These are phyloP conservation scores for Pomatorhinus ruficollis DNA, from an alignment of 2,113 vertebrate genomes.

Conservation along the genomic window DNA sequence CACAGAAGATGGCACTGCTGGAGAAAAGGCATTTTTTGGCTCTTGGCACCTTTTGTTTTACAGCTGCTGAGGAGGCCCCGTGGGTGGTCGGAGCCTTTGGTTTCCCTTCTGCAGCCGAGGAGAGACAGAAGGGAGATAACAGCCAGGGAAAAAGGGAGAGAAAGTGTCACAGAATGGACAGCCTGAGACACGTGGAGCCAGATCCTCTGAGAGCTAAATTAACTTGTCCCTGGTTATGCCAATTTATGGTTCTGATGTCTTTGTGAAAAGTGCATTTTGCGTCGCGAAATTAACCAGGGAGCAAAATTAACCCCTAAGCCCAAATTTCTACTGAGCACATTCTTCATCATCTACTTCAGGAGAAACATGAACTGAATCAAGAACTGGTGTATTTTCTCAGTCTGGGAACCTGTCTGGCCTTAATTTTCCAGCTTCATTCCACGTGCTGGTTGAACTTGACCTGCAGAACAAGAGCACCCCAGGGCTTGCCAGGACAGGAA, in stretches of 20 bases:
- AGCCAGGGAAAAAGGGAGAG: background rate
- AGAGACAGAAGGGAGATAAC: slow-evolving; percentile 31
- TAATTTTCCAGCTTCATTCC: too few species aligned
- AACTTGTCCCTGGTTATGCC: background rate
- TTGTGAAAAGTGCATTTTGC: background rate
- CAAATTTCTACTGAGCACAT: background rate
- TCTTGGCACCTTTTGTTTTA: background rate
- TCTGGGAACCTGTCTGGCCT: too few species aligned
- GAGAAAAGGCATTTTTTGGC: background rate
- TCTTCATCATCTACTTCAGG: background rate
- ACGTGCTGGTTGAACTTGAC: too few species aligned
- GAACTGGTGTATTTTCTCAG: background rate
- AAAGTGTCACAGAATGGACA: background rate
- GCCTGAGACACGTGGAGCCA: background rate
- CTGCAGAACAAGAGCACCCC: too few species aligned
- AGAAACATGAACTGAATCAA: background rate
- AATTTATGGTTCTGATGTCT: background rate
- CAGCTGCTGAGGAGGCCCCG: background rate
- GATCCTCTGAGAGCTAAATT: background rate
- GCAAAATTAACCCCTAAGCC: background rate
- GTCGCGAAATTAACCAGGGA: rapidly evolving
- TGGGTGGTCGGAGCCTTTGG: slow-evolving; percentile 51
- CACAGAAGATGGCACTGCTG: background rate
- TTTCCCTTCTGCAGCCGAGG: background rate
- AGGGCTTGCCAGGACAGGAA: too few species aligned